Base-by-base conservation (phyloP, 2,888 invertebrate genomes). In the Hemithea aestivaria region DNA sequence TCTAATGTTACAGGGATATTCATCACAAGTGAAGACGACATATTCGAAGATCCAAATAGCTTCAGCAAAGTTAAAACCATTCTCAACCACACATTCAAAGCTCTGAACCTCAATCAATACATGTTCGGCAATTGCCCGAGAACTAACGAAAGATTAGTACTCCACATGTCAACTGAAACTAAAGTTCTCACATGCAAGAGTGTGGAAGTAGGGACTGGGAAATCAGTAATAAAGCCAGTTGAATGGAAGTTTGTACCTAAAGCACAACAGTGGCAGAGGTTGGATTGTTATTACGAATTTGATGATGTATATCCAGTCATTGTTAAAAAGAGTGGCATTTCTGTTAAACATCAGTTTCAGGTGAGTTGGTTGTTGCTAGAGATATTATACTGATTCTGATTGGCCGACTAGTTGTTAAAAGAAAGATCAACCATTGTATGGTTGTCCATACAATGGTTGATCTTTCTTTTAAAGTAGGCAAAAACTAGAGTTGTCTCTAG, bases 171-270 rank as follows among this genome's bases (percentile, higher is more conserved):
- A 2, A 80, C 81, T 1, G 84, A 71, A 50, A 88, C 87, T 16
- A 84, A 88, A 54, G 83, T 83, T 10, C 88, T 89, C 54, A 89
- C 88, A 33, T 93, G 92, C 61, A 92, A 91, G 66, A 90, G 90
- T 57, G 76, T 91, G 49, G 91, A 94, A 67, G 81, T 90, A 5
- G 78, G 78, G 5, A 60, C 67, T 3, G 55, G 54, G 7, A 83
- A 81, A 48, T 76, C 83, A 22, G 70, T 87, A 31, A 89, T 90
- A 22, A 92, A 90, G 51, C 91, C 92, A 6, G 92, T 91, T 12
- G 95, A 96, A 11, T 92, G 93, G 89, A 96, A 94, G 66, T 93
- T 93, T 65, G 84, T 92, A 53, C 82, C 91, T 0, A 91, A 92
- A 63, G 69, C 89, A 1, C 91, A 91, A 10, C 92, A 90, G 48